Percentiles rank a stretch among this genome's conserved stretches.
These are phyloP conservation scores for Marmota flaviventris DNA, from an alignment of 2,113 vertebrate genomes.

Conservation along the genomic window DNA sequence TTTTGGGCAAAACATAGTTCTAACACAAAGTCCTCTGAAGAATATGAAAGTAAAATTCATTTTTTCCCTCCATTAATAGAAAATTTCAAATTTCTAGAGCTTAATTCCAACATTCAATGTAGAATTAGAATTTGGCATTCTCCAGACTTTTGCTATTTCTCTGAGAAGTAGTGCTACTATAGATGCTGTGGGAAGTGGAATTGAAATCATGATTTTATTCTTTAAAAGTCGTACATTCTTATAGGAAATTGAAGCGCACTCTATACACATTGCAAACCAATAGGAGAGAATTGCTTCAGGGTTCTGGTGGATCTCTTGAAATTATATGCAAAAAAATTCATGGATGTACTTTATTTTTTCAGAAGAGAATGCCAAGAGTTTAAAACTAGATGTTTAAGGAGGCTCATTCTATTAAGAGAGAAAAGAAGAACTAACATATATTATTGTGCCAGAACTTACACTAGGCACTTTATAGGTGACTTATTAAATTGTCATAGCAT, in stretches of 20 bases:
- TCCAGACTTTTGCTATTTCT: constrained; percentile 9
- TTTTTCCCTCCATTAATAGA: constrained; percentile 45
- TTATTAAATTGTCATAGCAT: not conserved
- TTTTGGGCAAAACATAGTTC: not conserved
- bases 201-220: not conserved
- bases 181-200: not conserved
- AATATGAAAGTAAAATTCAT: constrained; percentile 42
- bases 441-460: not conserved
- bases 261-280: not conserved
- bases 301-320: not conserved
- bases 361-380: not conserved
- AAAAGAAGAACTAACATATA: not conserved
- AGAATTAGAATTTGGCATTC: constrained; percentile 26
- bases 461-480: not conserved
- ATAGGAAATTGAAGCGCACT: not conserved
- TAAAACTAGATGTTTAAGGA: constrained; percentile 34
- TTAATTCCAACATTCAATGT: not conserved
- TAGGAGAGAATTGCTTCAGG: not conserved
- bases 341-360: not conserved
- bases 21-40: constrained; percentile 20
- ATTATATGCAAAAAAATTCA: not conserved
- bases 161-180: not conserved
- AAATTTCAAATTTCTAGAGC: not conserved
- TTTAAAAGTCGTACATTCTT: not conserved
- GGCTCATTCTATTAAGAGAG: constrained; percentile 24